Percentiles rank a stretch among this genome's conserved stretches.
phyloP scores from a whole-genome alignment of 23 tunicate genomes.

The Styela plicata region DNA sequence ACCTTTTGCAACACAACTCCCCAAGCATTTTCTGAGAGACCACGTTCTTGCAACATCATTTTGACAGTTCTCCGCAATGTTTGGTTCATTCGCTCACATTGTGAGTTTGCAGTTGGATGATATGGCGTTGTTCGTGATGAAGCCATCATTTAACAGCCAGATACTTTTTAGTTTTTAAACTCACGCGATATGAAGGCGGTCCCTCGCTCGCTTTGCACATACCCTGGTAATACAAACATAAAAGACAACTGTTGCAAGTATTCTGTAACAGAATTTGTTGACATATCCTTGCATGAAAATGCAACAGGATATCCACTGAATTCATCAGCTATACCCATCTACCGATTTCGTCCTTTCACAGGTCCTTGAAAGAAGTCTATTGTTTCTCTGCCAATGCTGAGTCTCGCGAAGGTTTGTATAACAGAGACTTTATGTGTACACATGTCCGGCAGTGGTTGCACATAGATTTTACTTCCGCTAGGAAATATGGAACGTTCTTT shows the following conservation, averaged over 20 bases:
- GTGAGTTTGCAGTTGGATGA: constrained; percentile 21
- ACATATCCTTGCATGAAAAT: background rate
- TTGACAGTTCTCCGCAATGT: constrained; percentile 20
- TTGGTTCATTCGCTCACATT: constrained; percentile 21
- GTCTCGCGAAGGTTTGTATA: background rate
- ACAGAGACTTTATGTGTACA: background rate
- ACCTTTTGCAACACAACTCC: background rate
- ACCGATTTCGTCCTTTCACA: background rate
- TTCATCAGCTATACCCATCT: background rate
- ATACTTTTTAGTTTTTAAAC: background rate
- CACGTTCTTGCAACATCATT: background rate
- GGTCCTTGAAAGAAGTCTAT: background rate
- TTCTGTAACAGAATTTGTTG: background rate
- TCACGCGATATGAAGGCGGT: constrained; percentile 1
- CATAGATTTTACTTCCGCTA: background rate
- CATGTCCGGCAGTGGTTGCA: background rate
- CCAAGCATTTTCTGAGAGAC: background rate
- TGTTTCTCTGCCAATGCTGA: background rate
- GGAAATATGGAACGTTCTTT: background rate
- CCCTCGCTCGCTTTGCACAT: no score
- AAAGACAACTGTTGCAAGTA: background rate
- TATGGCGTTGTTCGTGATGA: constrained; percentile 7
- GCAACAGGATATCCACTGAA: background rate
- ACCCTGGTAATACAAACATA: background rate
- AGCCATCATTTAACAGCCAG: background rate